These are phyloP conservation scores for Macrophya annulata DNA, from an alignment of 2,888 invertebrate genomes.

Conservation along the genomic window DNA sequence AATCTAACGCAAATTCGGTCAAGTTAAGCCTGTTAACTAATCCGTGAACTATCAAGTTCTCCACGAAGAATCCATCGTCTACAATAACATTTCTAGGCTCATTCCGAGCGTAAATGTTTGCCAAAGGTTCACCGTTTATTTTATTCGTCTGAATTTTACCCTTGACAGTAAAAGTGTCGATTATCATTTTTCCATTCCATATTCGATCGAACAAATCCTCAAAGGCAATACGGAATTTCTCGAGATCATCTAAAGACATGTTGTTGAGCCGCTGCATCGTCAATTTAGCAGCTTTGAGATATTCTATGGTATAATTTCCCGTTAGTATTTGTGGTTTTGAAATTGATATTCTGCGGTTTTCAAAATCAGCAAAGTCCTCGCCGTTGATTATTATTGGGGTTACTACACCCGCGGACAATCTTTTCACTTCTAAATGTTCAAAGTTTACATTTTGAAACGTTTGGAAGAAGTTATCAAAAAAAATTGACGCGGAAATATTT, in stretches of 20 bases:
- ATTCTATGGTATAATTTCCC: constrained; percentile 62
- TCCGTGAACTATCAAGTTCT: constrained; percentile 65
- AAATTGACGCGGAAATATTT: constrained; percentile 61
- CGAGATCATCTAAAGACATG: constrained; percentile 61
- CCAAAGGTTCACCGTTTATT: constrained; percentile 65
- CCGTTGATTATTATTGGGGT: constrained; percentile 63
- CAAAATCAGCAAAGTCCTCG: constrained; percentile 61
- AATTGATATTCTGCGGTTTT: constrained; percentile 57
- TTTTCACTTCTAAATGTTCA: constrained; percentile 78
- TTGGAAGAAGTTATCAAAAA: constrained; percentile 69
- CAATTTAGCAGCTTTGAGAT: constrained; percentile 63
- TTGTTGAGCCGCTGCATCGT: constrained; percentile 64
- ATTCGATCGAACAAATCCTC: constrained; percentile 61
- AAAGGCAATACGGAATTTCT: constrained; percentile 56
- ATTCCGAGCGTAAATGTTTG: constrained; percentile 61
- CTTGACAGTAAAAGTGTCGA: constrained; percentile 65
- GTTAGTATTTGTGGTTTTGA: constrained; percentile 61
- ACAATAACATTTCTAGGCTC: constrained; percentile 63
- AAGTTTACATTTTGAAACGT: constrained; percentile 79
- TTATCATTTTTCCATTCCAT: constrained; percentile 58
- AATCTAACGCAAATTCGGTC: constrained; percentile 64
- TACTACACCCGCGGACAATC: constrained; percentile 76
- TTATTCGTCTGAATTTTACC: constrained; percentile 73
- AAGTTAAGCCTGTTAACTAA: constrained; percentile 67
- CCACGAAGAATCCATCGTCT: constrained; percentile 61